Evolutionary conservation across 2,797 vertebrate species (phyloP).

Genomic region (Sebastes matsubarae): DNA sequence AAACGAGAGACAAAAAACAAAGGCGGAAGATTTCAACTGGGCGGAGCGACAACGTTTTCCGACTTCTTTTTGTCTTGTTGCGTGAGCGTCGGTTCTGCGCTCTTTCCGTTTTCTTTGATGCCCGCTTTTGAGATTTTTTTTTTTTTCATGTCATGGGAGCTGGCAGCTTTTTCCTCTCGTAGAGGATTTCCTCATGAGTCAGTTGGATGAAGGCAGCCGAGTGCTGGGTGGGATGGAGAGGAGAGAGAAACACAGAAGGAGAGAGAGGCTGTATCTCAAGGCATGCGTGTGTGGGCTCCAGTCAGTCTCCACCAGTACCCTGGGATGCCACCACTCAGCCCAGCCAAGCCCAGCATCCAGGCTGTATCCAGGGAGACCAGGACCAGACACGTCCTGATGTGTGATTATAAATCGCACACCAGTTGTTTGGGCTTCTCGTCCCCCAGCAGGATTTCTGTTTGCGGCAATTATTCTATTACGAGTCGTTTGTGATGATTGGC

Average conservation of each 20-base stretch:
- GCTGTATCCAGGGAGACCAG: constrained; percentile 48
- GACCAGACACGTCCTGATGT: constrained; percentile 52
- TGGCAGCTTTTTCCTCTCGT: constrained; percentile 68
- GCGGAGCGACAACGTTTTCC: constrained; percentile 53
- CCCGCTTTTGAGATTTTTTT: constrained; percentile 59
- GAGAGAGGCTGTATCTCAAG: constrained; percentile 71
- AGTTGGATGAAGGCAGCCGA: constrained; percentile 67
- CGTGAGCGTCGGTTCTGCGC: constrained; percentile 48
- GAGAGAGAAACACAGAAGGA: constrained; percentile 59
- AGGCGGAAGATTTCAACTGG: constrained; percentile 52
- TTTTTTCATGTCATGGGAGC: constrained; percentile 49
- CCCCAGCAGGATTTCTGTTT: constrained; percentile 60
- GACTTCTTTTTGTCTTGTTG: constrained; percentile 67
- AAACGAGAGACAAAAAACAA: constrained; percentile 66
- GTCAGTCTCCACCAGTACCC: constrained; percentile 65
- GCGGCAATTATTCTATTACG: constrained; percentile 50
- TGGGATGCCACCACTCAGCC: constrained; percentile 74
- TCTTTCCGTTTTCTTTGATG: constrained; percentile 57
- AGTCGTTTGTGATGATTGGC: constrained; percentile 65
- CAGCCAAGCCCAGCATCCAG: constrained; percentile 49
- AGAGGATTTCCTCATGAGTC: constrained; percentile 71
- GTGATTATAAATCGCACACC: constrained; percentile 53
- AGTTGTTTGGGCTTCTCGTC: constrained; percentile 53
- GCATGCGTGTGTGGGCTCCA: constrained; percentile 60
- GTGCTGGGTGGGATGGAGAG: constrained; percentile 60